Conservation (phyloP, 2,113 vertebrate species). For the Hiodon tergisus region DNA sequence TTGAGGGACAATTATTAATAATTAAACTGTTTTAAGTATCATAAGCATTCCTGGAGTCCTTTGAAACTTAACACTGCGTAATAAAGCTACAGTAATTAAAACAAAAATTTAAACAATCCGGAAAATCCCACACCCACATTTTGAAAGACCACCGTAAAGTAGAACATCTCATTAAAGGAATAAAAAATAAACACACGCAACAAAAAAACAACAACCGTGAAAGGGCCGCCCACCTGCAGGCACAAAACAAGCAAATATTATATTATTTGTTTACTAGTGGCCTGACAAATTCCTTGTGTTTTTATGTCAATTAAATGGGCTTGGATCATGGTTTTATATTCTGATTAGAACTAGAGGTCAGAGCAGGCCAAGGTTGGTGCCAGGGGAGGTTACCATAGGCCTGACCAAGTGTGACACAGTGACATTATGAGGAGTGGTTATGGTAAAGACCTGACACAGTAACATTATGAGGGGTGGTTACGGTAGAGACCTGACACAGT, state of each 20-base stretch:
- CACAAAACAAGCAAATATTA: neutral
- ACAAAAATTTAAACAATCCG: neutral
- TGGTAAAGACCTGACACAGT: too few species aligned
- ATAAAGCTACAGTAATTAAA: neutral
- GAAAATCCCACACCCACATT: neutral
- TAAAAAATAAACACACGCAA: conserved; percentile 5
- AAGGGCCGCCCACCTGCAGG: neutral
- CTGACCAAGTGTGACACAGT: too few species aligned
- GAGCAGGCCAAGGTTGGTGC: too few species aligned
- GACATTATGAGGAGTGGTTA: too few species aligned
- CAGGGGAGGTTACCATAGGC: too few species aligned
- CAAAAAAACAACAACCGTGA: neutral
- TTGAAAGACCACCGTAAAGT: conserved; percentile 3
- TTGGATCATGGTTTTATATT: too few species aligned
- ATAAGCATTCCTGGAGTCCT: neutral
- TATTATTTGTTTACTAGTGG: neutral
- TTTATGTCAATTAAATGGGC: neutral
- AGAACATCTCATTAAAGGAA: conserved; percentile 17
- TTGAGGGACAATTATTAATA: conserved; percentile 8
- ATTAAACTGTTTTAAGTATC: conserved; percentile 13
- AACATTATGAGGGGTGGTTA: too few species aligned
- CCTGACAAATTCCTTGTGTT: neutral
- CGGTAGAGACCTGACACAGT: too few species aligned
- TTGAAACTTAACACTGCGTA: neutral
- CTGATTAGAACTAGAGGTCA: too few species aligned